These are phyloP conservation scores for Argentina silus DNA, from an alignment of 2,797 vertebrate species.

Conservation along the genomic window DNA sequence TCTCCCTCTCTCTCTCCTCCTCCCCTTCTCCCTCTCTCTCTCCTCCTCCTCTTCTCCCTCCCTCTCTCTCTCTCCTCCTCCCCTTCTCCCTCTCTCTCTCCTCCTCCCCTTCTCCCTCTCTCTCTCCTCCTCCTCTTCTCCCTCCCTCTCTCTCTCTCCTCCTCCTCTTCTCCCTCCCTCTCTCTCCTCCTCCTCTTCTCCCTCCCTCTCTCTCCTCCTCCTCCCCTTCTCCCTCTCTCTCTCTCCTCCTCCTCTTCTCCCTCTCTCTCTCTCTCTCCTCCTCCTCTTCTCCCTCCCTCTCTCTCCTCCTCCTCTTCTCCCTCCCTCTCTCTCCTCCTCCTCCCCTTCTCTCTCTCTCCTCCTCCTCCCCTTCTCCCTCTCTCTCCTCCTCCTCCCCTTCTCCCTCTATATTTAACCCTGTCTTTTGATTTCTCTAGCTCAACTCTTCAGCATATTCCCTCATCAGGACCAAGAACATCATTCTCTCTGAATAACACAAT, in stretches of 20 bases:
- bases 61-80: neutral
- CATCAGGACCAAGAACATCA: neutral
- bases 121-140: no score
- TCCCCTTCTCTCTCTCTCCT: neutral
- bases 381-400: neutral
- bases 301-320: no score
- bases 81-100: no score
- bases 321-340: neutral
- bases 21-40: neutral
- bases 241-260: slow-evolving; percentile 15
- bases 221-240: neutral
- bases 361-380: neutral
- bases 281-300: slow-evolving; percentile 22
- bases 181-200: neutral
- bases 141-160: neutral
- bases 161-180: neutral
- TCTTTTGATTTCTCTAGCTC: no score
- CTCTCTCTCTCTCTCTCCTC: neutral
- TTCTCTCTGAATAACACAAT: neutral
- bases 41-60: no score
- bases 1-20: no score
- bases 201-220: neutral
- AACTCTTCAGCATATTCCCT: neutral
- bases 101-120: neutral
- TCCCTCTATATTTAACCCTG: no score